Base-by-base conservation (phyloP, 2,888 invertebrate genomes). In the Phrixothrix hirtus region DNA sequence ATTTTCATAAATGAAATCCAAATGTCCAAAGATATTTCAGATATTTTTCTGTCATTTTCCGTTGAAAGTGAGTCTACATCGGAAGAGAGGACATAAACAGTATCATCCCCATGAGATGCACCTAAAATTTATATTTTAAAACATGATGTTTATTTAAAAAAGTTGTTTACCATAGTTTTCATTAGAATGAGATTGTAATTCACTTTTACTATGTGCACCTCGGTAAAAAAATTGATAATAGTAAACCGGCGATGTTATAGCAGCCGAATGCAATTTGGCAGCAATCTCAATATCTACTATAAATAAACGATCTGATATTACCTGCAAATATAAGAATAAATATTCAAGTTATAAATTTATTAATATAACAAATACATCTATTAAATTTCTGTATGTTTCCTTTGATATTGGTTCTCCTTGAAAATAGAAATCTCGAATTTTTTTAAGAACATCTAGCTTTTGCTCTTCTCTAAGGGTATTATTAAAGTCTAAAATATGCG, bases 221-320 rank as follows among this genome's bases (percentile, higher is more conserved):
- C 83, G 78, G 72, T 81, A 84, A 2, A 80, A 74, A 68, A 83
- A 89, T n/a, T 81, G 77, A 67, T 87, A 88, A 50, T 82, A 77
- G 73, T 83, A 85, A 1, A 85, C 81, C 0, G 87, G 83, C 55
- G 82, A 81, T 9, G 77, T 75, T 1, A 80, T 79, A 29, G 74
- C 75, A 10, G 73, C 65, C 0, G 84, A 81, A 64, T 86, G 86
- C 35, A 84, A 62, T 58, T 80, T 79, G 0, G 84, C 81, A n/a
- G 83, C 75, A 54, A 79, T 79, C 32, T 84, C 82, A 0, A 83
- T 81, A 25, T 83, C 84, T 1, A 73, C 77, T 0, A 78, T 72
- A 66, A 88, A 88, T 0, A 86, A 71, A 6, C 87, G 75, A 70
- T 89, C 88, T 0, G 86, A 78, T 0, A 86, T 76, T 63, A 88